These are phyloP conservation scores for Stenchaetothrips biformis DNA, from an alignment of 2,888 invertebrate species.

Conservation along the genomic window DNA sequence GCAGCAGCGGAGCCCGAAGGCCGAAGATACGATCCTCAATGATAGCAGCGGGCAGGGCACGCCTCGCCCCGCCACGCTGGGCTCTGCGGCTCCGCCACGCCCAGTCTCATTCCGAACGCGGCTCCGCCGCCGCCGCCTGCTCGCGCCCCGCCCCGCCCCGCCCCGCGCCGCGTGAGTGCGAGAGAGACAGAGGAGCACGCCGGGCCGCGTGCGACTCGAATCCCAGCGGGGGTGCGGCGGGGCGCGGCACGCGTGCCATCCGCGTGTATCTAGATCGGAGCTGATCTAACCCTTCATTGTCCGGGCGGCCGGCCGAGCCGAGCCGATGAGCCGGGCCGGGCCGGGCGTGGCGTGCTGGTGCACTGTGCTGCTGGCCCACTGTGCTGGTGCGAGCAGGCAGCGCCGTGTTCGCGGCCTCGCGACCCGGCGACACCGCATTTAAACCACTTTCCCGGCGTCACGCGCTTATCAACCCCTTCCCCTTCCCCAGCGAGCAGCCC, in stretches of 20 bases:
- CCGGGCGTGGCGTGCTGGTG: no score
- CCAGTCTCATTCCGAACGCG: background rate
- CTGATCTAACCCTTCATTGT: background rate
- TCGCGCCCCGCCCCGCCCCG: background rate
- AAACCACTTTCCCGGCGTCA: slow-evolving; percentile 16
- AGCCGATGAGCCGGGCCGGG: background rate
- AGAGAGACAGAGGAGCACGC: background rate
- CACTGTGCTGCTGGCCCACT: background rate
- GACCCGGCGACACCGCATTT: background rate
- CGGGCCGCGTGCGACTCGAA: background rate
- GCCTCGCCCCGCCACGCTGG: background rate
- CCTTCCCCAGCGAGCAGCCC: no score
- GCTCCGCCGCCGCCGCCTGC: no score
- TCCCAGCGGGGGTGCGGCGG: background rate
- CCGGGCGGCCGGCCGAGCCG: no score
- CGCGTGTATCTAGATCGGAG: background rate
- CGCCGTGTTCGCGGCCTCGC: background rate
- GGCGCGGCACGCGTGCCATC: background rate
- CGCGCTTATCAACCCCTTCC: background rate
- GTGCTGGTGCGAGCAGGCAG: background rate
- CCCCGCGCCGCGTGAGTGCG: background rate
- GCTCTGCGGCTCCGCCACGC: background rate
- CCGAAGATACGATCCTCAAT: background rate
- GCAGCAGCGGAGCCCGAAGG: no score
- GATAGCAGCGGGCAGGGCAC: no score